These are phyloP conservation scores for Polymixis flavicincta DNA, from an alignment of 2,888 invertebrate species.

Conservation along the genomic window DNA sequence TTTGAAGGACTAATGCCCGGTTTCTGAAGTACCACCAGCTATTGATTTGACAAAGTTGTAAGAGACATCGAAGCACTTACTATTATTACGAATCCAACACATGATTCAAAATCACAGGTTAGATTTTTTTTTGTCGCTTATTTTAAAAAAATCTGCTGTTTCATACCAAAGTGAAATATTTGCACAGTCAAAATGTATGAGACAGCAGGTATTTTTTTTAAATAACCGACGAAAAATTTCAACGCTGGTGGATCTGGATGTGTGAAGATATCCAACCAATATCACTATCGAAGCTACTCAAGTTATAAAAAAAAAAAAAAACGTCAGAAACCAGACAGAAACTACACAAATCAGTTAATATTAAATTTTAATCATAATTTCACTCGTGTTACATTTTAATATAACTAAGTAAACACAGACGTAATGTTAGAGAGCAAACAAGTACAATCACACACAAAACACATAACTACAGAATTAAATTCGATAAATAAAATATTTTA, in stretches of 20 bases:
- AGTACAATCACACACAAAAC: constrained; percentile 64
- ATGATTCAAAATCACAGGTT: not conserved
- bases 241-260: not conserved
- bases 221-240: not conserved
- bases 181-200: not conserved
- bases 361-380: constrained; percentile 39
- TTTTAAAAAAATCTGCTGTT: not conserved
- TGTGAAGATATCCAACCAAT: not conserved
- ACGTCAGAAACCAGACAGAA: constrained; percentile 12
- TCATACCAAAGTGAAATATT: not conserved
- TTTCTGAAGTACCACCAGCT: not conserved
- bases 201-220: not conserved
- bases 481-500: constrained; percentile 58
- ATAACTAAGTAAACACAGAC: constrained; percentile 30
- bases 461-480: constrained; percentile 63
- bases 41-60: not conserved
- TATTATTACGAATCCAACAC: not conserved
- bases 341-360: constrained; percentile 32
- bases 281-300: not conserved
- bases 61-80: not conserved
- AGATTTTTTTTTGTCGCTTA: not conserved
- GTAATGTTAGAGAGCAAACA: constrained; percentile 63
- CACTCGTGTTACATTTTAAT: constrained; percentile 48
- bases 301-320: constrained; percentile 4
- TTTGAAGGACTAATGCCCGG: constrained; percentile 2